Base-by-base conservation (phyloP, 2,113 vertebrate genomes). In the Caloenas nicobarica region DNA sequence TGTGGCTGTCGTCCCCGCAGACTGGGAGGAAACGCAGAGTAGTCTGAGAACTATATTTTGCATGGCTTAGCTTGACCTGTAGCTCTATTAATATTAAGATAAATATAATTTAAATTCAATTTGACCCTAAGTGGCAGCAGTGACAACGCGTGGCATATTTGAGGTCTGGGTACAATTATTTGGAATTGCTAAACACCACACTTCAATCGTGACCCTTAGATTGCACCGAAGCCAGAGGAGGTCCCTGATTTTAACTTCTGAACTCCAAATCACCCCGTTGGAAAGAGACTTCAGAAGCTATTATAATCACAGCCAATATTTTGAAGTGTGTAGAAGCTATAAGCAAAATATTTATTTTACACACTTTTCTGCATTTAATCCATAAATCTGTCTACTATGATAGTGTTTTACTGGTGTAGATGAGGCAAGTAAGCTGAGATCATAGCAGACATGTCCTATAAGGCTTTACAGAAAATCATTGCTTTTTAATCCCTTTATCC, bases 401-500 rank as follows among this genome's bases (percentile, higher is more conserved):
- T 62, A 74, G 86, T 92, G 80, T 91, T 96, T 92, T 78, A 87
- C 53, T 95, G 86, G 88, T 65, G 62, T 81, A 87, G 86, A 94
- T 87, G 92, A 94, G 73, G 86, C 69, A 54, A 97, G 87, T 88
- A 93, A 95, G 69, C 91, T 95, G 89, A 93, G 94, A 96, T 97
- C 92, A 95, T 81, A 96, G 95, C 95, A 94, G 95, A 85, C 81
- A 57, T 90, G 92, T 92, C 76, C 89, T 95, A 26, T 94, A 95
- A 97, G 95, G 93, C 81, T 94, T 91, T 93, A 54, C 76, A 77
- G 76, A 96, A 97, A 97, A 90, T 96, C 88, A 95, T 94, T 96
- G 86, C 88, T 92, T 97, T 96, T 96, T 92, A 97, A 97, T 96
- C 95, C 89, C 70, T 96, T 97, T 97, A 95, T 96, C 94, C 92